Evolutionary conservation across 2,113 vertebrate genomes (phyloP).

Genomic region (Syrrhaptes paradoxus): DNA sequence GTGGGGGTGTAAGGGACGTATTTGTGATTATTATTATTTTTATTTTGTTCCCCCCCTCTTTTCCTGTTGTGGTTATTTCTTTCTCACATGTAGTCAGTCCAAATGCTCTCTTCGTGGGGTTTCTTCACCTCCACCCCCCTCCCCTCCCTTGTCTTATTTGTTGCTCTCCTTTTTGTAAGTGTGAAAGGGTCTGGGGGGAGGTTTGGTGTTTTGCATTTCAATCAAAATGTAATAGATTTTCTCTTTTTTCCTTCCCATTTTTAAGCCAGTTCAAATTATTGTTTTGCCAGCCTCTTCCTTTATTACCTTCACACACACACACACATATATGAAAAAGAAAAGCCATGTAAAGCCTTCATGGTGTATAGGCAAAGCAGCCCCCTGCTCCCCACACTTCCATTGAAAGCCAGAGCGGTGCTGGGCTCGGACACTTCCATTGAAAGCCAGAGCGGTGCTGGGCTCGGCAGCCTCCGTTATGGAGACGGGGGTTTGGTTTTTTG

Average conservation of each 20-base stretch:
- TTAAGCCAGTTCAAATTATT: background rate
- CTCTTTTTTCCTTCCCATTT: background rate
- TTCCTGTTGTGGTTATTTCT: too few species aligned
- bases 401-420: background rate
- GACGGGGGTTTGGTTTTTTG: background rate
- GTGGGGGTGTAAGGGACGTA: too few species aligned
- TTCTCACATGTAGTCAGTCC: too few species aligned
- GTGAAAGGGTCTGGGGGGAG: background rate
- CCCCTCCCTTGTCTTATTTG: too few species aligned
- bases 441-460: background rate
- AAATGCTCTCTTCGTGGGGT: too few species aligned
- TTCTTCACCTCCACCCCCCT: too few species aligned
- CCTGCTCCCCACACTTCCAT: background rate
- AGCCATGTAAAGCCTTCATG: background rate
- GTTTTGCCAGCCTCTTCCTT: background rate
- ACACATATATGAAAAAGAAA: background rate
- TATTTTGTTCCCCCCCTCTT: too few species aligned
- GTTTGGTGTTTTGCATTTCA: constrained; percentile 12
- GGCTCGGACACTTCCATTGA: background rate
- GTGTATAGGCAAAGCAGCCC: background rate
- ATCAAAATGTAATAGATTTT: background rate
- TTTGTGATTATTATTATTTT: too few species aligned
- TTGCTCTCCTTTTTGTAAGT: background rate
- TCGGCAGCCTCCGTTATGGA: constrained; percentile 33
- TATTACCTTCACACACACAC: background rate